A percentile compares a stretch with the other conserved stretches of the same genome.
These are phyloP conservation scores for Anniella stebbinsi DNA, from an alignment of 2,797 vertebrate species.

Conservation along the genomic window DNA sequence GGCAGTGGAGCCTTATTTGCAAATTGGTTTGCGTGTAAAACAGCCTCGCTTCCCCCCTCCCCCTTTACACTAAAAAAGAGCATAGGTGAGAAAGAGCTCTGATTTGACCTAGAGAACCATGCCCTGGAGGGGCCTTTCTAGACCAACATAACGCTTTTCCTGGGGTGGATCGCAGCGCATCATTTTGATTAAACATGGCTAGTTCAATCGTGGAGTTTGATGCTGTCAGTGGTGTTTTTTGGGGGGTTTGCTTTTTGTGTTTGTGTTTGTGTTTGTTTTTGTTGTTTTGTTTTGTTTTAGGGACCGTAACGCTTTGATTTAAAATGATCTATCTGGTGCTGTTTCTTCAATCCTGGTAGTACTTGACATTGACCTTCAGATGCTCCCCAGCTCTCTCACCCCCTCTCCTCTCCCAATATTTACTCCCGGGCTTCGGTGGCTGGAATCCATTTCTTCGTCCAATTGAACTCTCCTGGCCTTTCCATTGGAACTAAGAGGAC, in stretches of 20 bases:
- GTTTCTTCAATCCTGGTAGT: neutral
- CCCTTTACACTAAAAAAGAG: neutral
- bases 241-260: neutral
- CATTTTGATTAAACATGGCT: neutral
- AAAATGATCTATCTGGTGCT: neutral
- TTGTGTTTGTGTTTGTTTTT: too few species aligned
- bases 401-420: neutral
- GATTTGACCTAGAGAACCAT: neutral
- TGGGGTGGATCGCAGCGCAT: neutral
- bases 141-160: neutral
- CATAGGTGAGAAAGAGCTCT: neutral
- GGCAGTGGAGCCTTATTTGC: neutral
- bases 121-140: neutral
- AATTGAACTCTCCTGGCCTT: neutral
- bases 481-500: neutral
- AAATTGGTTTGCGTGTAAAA: neutral
- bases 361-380: neutral
- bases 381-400: neutral
- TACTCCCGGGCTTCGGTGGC: neutral
- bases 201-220: neutral
- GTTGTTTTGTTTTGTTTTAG: too few species aligned
- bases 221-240: neutral
- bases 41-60: neutral
- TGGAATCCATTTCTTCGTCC: neutral
- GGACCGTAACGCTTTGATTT: neutral